Evolutionary conservation across 1,140 invertebrate genomes (phyloP).

Genomic region (Drosophila ironensis): DNA sequence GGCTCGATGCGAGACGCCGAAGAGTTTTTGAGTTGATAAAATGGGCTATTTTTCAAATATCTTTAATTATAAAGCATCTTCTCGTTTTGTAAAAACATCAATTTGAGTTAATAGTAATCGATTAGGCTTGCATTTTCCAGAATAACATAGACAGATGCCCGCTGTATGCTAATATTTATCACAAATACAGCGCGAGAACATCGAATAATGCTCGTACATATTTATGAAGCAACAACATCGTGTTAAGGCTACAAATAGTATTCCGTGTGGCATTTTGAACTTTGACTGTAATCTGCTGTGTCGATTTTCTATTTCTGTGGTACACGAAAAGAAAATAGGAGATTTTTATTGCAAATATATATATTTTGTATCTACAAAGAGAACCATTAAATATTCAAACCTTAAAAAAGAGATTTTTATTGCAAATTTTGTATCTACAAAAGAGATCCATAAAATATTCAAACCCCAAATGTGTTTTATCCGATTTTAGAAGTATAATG

Average conservation of each 20-base stretch:
- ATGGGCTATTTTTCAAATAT: too few relatives aligned
- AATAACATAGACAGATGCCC: conserved; percentile 3
- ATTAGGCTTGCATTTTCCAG: background rate
- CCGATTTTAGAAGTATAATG: too few relatives aligned
- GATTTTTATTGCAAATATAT: too few relatives aligned
- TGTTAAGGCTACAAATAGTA: conserved; percentile 36
- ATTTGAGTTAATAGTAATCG: too few relatives aligned
- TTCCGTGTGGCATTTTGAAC: conserved; percentile 26
- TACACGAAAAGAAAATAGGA: background rate
- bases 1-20: conserved; percentile 1
- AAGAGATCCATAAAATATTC: too few relatives aligned
- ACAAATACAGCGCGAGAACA: conserved; percentile 32
- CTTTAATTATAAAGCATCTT: too few relatives aligned
- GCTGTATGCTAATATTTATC: conserved; percentile 16
- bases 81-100: too few relatives aligned
- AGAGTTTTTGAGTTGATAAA: background rate
- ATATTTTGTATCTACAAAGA: too few relatives aligned
- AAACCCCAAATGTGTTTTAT: too few relatives aligned
- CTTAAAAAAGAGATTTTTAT: too few relatives aligned
- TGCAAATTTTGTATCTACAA: too few relatives aligned
- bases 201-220: background rate
- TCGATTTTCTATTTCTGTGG: background rate
- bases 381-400: too few relatives aligned
- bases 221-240: background rate
- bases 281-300: conserved; percentile 6